A percentile compares a stretch with the other conserved stretches of the same genome.
Evolutionary conservation across 2,888 invertebrate species (phyloP).

Genomic region (Drosophila putrida): DNA sequence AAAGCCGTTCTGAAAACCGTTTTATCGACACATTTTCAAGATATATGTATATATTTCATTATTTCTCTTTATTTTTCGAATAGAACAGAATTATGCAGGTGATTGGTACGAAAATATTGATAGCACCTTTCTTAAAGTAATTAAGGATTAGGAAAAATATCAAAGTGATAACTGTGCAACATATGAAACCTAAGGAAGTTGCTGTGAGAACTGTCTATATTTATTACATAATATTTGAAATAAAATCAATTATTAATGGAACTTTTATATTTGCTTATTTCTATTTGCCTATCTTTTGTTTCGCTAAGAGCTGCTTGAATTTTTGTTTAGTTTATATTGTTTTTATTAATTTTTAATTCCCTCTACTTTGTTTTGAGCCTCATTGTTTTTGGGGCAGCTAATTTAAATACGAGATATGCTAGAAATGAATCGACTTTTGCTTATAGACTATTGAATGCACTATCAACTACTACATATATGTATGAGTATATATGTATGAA

Average conservation of each 20-base stretch:
- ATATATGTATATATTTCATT: slow-evolving; percentile 3
- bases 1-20: slow-evolving; percentile 84
- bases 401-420: slow-evolving; percentile 54
- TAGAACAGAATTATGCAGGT: slow-evolving; percentile 21
- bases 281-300: neutral
- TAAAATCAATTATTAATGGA: slow-evolving; percentile 9
- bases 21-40: slow-evolving; percentile 37
- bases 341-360: slow-evolving; percentile 20
- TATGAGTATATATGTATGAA: slow-evolving; percentile 31
- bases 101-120: slow-evolving; percentile 65
- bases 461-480: slow-evolving; percentile 40
- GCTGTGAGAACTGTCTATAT: slow-evolving; percentile 20
- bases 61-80: slow-evolving; percentile 11
- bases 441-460: slow-evolving; percentile 41
- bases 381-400: slow-evolving; percentile 34
- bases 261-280: slow-evolving; percentile 32
- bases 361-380: slow-evolving; percentile 52
- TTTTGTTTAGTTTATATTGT: slow-evolving; percentile 12
- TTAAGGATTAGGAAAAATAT: slow-evolving; percentile 22
- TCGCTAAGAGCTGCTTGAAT: slow-evolving; percentile 25
- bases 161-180: slow-evolving; percentile 38
- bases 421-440: slow-evolving; percentile 44
- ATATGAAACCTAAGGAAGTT: slow-evolving; percentile 50
- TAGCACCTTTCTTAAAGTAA: slow-evolving; percentile 67
- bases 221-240: slow-evolving; percentile 18